A percentile compares a stretch with the other conserved stretches of the same genome.
These are phyloP conservation scores for Urocyon cinereoargenteus DNA, from an alignment of 2,797 vertebrate species.

Conservation along the genomic window DNA sequence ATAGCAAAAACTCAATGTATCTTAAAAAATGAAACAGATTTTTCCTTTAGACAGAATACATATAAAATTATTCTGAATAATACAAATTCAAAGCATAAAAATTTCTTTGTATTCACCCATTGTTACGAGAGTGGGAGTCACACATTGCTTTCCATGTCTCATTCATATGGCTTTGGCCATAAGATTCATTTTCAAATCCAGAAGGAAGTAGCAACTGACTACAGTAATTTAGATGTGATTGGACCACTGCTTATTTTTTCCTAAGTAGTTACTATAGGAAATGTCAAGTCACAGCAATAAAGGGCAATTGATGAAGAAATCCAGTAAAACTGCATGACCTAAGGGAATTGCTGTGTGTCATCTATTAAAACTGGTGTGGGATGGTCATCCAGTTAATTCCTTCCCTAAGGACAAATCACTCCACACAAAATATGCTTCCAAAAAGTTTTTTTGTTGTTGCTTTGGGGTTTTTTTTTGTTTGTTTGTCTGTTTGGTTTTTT, in stretches of 20 bases:
- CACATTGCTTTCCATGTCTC: background rate
- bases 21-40: background rate
- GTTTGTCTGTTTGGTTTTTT: background rate
- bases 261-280: background rate
- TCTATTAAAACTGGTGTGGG: background rate
- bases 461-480: background rate
- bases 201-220: background rate
- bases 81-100: background rate
- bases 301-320: background rate
- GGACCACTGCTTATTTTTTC: background rate
- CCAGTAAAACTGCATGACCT: background rate
- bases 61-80: background rate
- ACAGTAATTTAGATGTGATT: background rate
- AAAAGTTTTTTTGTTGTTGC: background rate
- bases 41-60: background rate
- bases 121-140: background rate
- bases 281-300: background rate
- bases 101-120: background rate
- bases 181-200: background rate
- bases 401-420: background rate
- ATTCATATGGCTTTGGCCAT: background rate
- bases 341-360: background rate
- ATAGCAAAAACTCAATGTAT: background rate
- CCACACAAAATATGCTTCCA: background rate
- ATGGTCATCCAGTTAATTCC: background rate